Conservation (phyloP, 2,888 invertebrate species). For the Scaptomyza flava region DNA sequence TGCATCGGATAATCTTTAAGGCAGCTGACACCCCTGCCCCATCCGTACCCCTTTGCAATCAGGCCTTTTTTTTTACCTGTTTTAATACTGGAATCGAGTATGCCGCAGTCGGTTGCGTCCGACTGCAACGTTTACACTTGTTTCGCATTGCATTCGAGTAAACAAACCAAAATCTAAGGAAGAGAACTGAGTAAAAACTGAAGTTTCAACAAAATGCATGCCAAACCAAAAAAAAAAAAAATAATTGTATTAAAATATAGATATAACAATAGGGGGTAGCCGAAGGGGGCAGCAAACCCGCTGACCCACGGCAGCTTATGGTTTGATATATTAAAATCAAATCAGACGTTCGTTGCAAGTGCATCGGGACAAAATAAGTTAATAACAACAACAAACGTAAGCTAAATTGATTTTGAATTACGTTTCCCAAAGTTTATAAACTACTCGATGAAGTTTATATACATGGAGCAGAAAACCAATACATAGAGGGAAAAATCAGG, state of each 20-base stretch:
- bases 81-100: too few species aligned
- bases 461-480: background rate
- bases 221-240: conserved; percentile 38
- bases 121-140: too few species aligned
- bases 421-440: conserved; percentile 12
- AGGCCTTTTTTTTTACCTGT: too few species aligned
- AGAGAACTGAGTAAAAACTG: conserved; percentile 9
- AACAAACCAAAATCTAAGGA: conserved; percentile 11
- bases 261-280: too few species aligned
- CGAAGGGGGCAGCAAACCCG: background rate
- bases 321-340: conserved; percentile 58
- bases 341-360: conserved; percentile 48
- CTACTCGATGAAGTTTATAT: background rate
- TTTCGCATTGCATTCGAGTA: conserved; percentile 14
- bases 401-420: too few species aligned
- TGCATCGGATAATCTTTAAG: too few species aligned
- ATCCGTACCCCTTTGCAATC: too few species aligned
- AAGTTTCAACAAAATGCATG: conserved; percentile 43
- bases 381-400: conserved; percentile 21
- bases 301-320: conserved; percentile 28
- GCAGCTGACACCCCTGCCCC: too few species aligned
- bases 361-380: conserved; percentile 39
- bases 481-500: background rate
- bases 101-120: too few species aligned
- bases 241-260: background rate